These are phyloP conservation scores for Temnothorax unifasciatus DNA, from an alignment of 2,888 invertebrate species.

Conservation along the genomic window DNA sequence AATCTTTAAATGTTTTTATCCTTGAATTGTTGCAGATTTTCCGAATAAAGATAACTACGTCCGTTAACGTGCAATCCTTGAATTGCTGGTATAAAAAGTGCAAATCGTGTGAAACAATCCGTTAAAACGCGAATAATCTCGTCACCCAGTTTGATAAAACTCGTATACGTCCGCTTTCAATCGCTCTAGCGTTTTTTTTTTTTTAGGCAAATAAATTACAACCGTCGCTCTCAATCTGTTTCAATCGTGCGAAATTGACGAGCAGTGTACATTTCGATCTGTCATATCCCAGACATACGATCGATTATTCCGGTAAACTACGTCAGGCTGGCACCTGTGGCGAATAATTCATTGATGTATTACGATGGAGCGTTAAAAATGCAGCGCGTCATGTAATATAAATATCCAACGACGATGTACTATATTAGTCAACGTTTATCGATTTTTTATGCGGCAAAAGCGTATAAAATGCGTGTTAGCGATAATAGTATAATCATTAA, in stretches of 20 bases:
- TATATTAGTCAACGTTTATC: slow-evolving; percentile 45
- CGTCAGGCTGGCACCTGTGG: slow-evolving; percentile 57
- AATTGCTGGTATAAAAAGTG: slow-evolving; percentile 18
- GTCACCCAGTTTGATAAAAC: slow-evolving; percentile 24
- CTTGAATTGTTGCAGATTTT: neutral
- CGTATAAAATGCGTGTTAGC: neutral
- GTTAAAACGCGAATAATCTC: slow-evolving; percentile 28
- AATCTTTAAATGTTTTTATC: neutral
- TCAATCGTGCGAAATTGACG: slow-evolving; percentile 53
- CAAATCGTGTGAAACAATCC: slow-evolving; percentile 33
- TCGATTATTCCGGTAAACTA: slow-evolving; percentile 60
- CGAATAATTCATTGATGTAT: slow-evolving; percentile 52
- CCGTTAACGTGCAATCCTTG: slow-evolving; percentile 17
- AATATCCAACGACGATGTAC: slow-evolving; percentile 32
- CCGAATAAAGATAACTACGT: slow-evolving; percentile 15
- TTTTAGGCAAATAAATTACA: slow-evolving; percentile 48
- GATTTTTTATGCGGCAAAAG: slow-evolving; percentile 11
- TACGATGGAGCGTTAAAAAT: slow-evolving; percentile 47
- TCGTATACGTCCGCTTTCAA: slow-evolving; percentile 32
- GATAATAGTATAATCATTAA: slow-evolving; percentile 2
- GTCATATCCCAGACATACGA: slow-evolving; percentile 26
- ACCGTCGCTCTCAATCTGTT: slow-evolving; percentile 46
- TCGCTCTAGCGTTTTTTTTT: slow-evolving; percentile 41
- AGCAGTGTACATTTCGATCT: slow-evolving; percentile 47
- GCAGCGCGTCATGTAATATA: slow-evolving; percentile 36